A percentile compares a stretch with the other conserved stretches of the same genome.
Conservation (phyloP, 2,113 vertebrate genomes). For the Corydoras sp. region DNA sequence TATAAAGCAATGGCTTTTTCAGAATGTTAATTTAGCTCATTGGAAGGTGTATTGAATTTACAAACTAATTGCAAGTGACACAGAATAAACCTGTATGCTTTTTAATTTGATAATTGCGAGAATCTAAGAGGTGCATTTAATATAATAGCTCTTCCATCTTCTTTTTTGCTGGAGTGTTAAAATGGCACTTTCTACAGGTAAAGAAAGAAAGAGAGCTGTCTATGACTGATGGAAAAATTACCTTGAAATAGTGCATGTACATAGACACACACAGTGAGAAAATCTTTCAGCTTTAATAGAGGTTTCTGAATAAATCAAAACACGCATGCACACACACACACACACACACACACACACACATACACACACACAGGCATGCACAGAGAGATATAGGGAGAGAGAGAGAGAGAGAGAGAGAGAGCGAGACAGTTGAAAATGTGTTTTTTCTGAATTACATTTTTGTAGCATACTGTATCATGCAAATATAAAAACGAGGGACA, state of each 20-base stretch:
- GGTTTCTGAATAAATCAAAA: too few species aligned
- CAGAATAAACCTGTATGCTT: conserved; percentile 34
- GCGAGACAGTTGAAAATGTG: too few species aligned
- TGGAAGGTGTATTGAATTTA: conserved; percentile 31
- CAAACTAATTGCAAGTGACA: conserved; percentile 30
- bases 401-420: too few species aligned
- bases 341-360: too few species aligned
- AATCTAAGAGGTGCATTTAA: conserved; percentile 23
- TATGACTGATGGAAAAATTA: conserved; percentile 41
- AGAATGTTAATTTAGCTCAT: conserved; percentile 28
- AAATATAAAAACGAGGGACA: not conserved
- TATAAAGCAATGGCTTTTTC: conserved; percentile 6
- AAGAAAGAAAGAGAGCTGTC: conserved; percentile 36
- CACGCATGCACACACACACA: too few species aligned
- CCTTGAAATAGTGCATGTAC: conserved; percentile 11
- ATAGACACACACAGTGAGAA: not conserved
- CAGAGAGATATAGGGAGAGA: too few species aligned
- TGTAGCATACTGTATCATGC: too few species aligned
- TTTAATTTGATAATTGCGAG: conserved; percentile 39
- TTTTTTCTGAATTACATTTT: too few species aligned
- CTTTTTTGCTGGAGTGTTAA: conserved; percentile 17
- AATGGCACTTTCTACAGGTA: conserved; percentile 22
- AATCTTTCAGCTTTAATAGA: too few species aligned
- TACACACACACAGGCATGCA: too few species aligned
- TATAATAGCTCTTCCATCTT: conserved; percentile 25